Base-by-base conservation (phyloP, 2,888 invertebrate genomes). In the Ormia ochracea region DNA sequence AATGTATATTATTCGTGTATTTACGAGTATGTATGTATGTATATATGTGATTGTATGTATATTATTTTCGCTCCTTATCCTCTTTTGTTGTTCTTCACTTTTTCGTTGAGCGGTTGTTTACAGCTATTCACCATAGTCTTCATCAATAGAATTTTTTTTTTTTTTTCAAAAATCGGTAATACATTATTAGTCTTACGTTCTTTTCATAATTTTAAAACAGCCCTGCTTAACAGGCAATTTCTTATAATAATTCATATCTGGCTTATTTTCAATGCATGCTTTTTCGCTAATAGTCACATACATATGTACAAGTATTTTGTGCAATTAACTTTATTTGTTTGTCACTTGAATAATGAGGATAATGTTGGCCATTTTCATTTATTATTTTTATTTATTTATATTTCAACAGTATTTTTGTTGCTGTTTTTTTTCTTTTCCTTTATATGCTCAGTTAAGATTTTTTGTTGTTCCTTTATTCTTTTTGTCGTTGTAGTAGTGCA, bases 281-380 rank as follows among this genome's bases (percentile, higher is more conserved):
- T 33, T 38, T 48, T 10, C 36, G 19, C 45, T 38, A 28, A 45
- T 56, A n/a, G 28, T 43, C 6, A 17, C 19, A 10, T 36, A 59
- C 31, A 66, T n/a, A 28, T 56, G 33, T 36, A 59, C 31, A 66
- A 17, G 36, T 56, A 41, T 73, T 73, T 78, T 72, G 31, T 52
- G 66, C 73, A 66, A 73, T 78, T 78, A 78, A 58, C 66, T 54
- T 43, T 73, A 78, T 72, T 78, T 78, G 59, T 65, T 73, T 59
- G 73, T 59, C 52, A 78, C 68, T 66, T 41, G 52, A 45, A 43
- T 58, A 41, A 65, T 58, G 41, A 59, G 52, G 23, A 73, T 73
- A 66, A 73, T 54, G 58, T 73, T 78, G 65, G 66, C 66, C 73
- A 78, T 78, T 78, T 77, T n/a, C n/a, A n/a, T n/a, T n/a, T n/a